Evolutionary conservation across 2,888 invertebrate species (phyloP).

Genomic region (Ariolimax columbianus): DNA sequence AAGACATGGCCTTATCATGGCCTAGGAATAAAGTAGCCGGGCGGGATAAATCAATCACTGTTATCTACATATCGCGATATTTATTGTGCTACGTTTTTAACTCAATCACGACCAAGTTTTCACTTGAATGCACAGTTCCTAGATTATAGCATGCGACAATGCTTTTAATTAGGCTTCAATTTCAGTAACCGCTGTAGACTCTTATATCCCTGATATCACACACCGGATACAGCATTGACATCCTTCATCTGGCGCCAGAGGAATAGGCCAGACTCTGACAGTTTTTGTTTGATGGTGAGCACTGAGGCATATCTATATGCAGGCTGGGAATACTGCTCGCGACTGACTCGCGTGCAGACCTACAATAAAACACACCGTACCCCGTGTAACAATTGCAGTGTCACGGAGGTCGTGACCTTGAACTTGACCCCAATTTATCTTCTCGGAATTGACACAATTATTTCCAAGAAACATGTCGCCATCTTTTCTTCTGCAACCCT

Average conservation of each 20-base stretch:
- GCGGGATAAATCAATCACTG: neutral
- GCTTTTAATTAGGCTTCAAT: neutral
- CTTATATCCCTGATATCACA: neutral
- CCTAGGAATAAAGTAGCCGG: neutral
- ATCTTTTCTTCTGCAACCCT: too few relatives aligned
- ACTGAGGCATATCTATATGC: neutral
- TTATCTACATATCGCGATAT: neutral
- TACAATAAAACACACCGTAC: neutral
- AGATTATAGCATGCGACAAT: neutral
- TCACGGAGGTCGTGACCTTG: neutral
- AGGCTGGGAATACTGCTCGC: neutral
- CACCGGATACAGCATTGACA: neutral
- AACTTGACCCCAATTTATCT: constrained; percentile 1
- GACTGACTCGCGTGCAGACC: constrained; percentile 6
- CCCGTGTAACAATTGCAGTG: neutral
- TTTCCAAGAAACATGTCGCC: neutral
- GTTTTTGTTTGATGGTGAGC: neutral
- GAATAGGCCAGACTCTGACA: constrained; percentile 1
- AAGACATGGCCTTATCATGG: too few relatives aligned
- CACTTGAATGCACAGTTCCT: neutral
- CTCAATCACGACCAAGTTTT: neutral
- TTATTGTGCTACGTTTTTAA: neutral
- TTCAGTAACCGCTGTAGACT: neutral
- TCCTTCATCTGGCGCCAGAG: neutral
- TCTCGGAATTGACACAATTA: neutral